A percentile compares a stretch with the other conserved stretches of the same genome.
phyloP scores from a whole-genome alignment of 2,113 vertebrate genomes.

The Pangasianodon hypophthalmus region DNA sequence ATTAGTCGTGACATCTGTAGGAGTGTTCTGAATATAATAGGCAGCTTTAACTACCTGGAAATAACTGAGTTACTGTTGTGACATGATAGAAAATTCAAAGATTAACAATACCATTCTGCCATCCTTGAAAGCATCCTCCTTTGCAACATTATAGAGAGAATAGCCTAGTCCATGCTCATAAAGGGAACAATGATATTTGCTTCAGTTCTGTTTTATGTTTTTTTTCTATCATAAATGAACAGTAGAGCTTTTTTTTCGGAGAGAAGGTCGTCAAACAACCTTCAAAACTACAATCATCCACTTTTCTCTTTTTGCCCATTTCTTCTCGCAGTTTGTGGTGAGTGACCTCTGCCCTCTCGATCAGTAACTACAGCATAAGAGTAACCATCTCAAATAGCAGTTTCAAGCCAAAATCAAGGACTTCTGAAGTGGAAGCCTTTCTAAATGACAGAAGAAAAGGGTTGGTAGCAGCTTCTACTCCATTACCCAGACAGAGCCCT shows the following conservation, averaged over 20 bases:
- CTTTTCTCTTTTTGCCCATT: conserved; percentile 29
- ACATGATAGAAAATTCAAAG: neutral
- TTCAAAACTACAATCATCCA: neutral
- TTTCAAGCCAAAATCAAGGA: neutral
- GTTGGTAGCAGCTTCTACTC: neutral
- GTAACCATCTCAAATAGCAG: neutral
- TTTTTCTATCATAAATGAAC: conserved; percentile 15
- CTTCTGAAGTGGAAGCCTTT: neutral
- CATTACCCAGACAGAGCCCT: neutral
- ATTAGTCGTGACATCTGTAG: neutral
- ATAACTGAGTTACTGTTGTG: neutral
- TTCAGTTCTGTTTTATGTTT: neutral
- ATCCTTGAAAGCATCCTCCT: neutral
- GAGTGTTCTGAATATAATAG: neutral
- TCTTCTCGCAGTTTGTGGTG: conserved; percentile 42
- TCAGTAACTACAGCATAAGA: neutral
- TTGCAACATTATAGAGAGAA: neutral
- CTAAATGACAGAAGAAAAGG: neutral
- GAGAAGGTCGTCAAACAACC: neutral
- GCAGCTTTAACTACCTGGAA: neutral
- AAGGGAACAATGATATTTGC: neutral
- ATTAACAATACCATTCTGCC: neutral
- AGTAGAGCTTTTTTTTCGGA: neutral
- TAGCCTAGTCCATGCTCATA: neutral
- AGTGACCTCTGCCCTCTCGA: neutral